These are phyloP conservation scores for Sylvia borin DNA, from an alignment of 2,797 vertebrate genomes.

Conservation along the genomic window DNA sequence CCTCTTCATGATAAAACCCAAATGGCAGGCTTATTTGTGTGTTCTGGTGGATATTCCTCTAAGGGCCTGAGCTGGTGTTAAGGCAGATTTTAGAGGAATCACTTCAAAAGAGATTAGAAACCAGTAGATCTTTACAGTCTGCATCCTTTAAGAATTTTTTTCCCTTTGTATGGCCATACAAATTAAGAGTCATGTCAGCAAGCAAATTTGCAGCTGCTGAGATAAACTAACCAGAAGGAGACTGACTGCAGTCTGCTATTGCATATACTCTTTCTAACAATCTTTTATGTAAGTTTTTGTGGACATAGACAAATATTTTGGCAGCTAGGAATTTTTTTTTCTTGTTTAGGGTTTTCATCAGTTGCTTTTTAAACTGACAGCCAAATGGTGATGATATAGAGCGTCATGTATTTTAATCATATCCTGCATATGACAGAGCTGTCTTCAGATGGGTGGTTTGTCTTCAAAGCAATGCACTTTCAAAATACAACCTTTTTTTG, in stretches of 20 bases:
- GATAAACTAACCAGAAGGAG: neutral
- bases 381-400: neutral
- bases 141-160: neutral
- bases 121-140: neutral
- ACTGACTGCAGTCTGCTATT: neutral
- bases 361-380: neutral
- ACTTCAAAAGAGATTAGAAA: neutral
- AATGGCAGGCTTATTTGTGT: neutral
- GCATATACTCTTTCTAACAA: neutral
- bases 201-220: neutral
- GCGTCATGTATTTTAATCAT: neutral
- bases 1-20: neutral
- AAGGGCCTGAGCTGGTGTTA: neutral
- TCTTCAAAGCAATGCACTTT: neutral
- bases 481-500: neutral
- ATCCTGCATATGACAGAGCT: neutral
- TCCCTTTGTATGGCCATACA: neutral
- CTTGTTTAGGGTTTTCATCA: neutral
- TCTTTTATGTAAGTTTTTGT: neutral
- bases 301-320: neutral
- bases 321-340: neutral
- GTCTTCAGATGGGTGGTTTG: neutral
- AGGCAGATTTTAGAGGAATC: neutral
- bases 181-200: neutral
- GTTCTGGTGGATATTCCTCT: neutral